Evolutionary conservation across 30 jellyfish, hydroid and myxozoan species (phyloP), one percentile per base, ranked within the genome.

Genomic region (Turritopsis rubra): DNA sequence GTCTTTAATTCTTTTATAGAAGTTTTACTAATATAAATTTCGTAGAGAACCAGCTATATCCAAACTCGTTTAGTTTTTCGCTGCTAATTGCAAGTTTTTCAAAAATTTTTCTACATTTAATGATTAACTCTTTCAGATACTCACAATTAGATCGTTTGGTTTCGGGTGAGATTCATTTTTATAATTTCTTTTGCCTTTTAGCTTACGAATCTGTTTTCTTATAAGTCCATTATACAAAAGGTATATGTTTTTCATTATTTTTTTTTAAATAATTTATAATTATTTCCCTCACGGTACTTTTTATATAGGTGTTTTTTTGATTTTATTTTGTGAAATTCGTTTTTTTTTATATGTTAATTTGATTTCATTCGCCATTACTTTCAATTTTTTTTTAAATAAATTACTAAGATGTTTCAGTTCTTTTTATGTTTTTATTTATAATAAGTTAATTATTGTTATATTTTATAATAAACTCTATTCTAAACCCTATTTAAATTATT

Each of bases 31-130:
- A 84, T 18, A 84, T 26, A 75, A 66, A 22, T 84, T 84, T 84
- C 75, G 60, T 84, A 75, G 90, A 84, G 60, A 84, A 84, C 90
- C 90, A 84, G 90, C 90, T 84, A 84, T 73, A 65, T 73, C 90
- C 79, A 54, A 84, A 85, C 75, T 84, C 90, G 90, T 27, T 84
- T 84, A 75, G 87, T 84, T 65, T 84, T 84, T 84, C 87, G 75
- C 87, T 73, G 41, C 90, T 75, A 75, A n/a, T 66, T 81, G 72
- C 65, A 31, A 28, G 5, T 84, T 30, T 22, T 54, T 85, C 87
- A 53, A 84, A 66, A 66, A 66, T 84, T 73, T 72, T 84, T 81
- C 86, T 24, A 84, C 90, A 84, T 71, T 66, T 72, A 84, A 1
- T 53, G 87, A 85, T 84, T 73, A 26, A 85, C 81, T 28, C 90